Conservation (phyloP, 2,797 vertebrate species). For the Vipera ursinii region DNA sequence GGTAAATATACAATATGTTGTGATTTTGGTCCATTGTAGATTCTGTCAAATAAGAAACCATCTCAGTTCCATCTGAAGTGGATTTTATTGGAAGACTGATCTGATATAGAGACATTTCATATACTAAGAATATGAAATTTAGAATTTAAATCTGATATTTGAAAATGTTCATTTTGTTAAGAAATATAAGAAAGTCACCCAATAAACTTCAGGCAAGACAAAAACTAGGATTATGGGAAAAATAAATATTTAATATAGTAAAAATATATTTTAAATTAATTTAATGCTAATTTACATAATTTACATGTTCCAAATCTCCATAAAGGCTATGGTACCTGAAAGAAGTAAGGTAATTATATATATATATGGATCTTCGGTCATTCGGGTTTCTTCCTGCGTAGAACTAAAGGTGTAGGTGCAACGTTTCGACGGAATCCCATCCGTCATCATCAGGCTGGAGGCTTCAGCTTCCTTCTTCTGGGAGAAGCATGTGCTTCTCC, state of each 20-base stretch:
- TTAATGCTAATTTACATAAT: constrained; percentile 7
- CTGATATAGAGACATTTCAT: background rate
- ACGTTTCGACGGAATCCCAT: no score
- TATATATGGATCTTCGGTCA: no score
- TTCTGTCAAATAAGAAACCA: background rate
- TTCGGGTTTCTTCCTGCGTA: no score
- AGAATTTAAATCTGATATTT: background rate
- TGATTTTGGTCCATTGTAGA: background rate
- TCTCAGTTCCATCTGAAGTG: background rate
- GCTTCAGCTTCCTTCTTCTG: no score
- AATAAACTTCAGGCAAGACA: background rate
- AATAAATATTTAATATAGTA: constrained; percentile 12
- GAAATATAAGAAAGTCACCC: background rate
- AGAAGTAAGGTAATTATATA: background rate
- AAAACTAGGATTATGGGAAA: background rate
- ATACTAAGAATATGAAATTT: background rate
- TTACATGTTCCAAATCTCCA: background rate
- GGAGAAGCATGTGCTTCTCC: no score
- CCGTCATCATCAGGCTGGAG: no score
- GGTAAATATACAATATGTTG: background rate
- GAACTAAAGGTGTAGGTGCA: no score
- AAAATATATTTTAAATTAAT: constrained; percentile 5
- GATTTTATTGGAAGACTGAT: background rate
- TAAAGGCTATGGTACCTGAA: background rate
- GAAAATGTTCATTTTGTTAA: background rate